Conservation (phyloP, 2,797 vertebrate genomes). For the Forpus xanthops region DNA sequence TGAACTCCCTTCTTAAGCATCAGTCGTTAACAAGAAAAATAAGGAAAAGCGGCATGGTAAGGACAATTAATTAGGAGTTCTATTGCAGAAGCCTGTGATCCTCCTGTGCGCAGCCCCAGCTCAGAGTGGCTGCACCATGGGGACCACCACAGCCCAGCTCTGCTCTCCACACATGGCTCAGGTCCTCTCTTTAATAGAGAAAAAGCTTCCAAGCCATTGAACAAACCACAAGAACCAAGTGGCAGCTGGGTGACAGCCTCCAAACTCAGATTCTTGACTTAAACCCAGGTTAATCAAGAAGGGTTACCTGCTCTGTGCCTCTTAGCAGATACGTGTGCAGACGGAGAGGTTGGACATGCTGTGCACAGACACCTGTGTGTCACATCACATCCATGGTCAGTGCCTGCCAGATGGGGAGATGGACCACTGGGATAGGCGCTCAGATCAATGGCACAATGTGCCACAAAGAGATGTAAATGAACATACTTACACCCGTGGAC, state of each 20-base stretch:
- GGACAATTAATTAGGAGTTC: background rate
- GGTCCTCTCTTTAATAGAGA: background rate
- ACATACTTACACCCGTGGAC: accelerated
- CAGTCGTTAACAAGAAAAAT: slow-evolving; percentile 7
- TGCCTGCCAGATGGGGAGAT: background rate
- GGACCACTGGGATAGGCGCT: accelerated
- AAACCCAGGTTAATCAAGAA: background rate
- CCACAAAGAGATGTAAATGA: background rate
- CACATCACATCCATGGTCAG: background rate
- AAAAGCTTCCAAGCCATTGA: background rate
- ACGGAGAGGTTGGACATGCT: background rate
- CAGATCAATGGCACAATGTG: background rate
- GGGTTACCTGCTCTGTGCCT: background rate
- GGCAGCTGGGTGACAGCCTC: background rate
- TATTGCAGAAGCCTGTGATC: background rate
- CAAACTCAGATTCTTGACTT: background rate
- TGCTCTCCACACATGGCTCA: background rate
- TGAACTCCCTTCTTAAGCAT: background rate
- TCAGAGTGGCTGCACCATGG: background rate
- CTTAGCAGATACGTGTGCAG: background rate
- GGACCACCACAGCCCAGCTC: background rate
- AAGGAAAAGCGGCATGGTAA: background rate
- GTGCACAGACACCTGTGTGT: accelerated
- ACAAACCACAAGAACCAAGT: background rate
- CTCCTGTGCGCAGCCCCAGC: background rate